These are phyloP conservation scores for Caretta caretta DNA, from an alignment of 2,113 vertebrate species.

Conservation along the genomic window DNA sequence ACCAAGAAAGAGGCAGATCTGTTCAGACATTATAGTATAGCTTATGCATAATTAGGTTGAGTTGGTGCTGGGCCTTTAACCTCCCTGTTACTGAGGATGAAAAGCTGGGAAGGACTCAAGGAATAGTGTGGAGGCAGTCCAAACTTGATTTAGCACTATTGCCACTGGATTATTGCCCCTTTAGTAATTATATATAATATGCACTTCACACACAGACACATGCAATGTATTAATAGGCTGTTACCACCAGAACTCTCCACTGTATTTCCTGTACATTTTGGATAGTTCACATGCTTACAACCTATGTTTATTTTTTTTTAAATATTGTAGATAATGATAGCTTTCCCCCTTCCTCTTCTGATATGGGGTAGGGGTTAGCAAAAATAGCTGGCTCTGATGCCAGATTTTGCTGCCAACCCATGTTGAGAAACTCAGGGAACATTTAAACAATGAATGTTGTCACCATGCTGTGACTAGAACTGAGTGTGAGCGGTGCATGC, in stretches of 20 bases:
- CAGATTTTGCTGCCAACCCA: neutral
- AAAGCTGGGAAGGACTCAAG: neutral
- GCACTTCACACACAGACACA: neutral
- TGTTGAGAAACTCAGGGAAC: neutral
- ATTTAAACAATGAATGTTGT: neutral
- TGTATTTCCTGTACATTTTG: neutral
- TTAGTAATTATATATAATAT: neutral
- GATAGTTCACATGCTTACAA: too few species aligned
- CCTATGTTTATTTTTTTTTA: too few species aligned
- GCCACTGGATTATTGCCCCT: neutral
- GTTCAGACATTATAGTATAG: accelerated
- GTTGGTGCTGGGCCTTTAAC: too few species aligned
- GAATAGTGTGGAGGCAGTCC: neutral
- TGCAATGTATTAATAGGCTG: neutral
- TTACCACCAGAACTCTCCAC: neutral
- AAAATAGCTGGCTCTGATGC: neutral
- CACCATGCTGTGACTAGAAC: neutral
- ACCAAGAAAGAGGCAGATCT: neutral
- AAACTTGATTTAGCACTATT: neutral
- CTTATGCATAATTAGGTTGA: neutral
- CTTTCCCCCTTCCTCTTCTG: neutral
- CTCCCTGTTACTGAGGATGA: neutral
- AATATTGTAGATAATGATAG: neutral
- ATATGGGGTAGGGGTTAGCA: neutral
- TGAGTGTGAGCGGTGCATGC: neutral